A percentile compares a stretch with the other conserved stretches of the same genome.
Conservation (phyloP, 2,888 invertebrate genomes). For the Chymomyza amoena region DNA sequence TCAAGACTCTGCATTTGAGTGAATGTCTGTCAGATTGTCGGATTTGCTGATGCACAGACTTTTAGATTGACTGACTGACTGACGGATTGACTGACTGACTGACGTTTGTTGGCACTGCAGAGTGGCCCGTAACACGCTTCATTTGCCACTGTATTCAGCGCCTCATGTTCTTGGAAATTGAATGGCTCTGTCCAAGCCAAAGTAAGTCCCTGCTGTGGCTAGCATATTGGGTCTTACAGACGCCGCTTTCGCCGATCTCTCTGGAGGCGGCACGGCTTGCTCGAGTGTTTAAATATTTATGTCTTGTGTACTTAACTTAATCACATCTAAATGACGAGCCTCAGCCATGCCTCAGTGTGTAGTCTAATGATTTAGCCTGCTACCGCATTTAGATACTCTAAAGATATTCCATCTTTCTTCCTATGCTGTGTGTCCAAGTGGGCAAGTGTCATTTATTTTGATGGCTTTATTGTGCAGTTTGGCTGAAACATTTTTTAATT, state of each 20-base stretch:
- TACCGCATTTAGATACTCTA: slow-evolving; percentile 2
- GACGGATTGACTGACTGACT: not conserved
- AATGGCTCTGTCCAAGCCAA: not conserved
- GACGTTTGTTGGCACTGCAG: slow-evolving; percentile 1
- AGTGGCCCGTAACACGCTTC: slow-evolving; percentile 46
- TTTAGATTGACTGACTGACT: not conserved
- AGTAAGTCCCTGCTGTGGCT: slow-evolving; percentile 17
- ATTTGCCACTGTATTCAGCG: slow-evolving; percentile 28
- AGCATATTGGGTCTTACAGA: slow-evolving; percentile 12
- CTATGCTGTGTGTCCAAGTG: not conserved
- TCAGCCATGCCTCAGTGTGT: slow-evolving; percentile 31
- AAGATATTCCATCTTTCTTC: slow-evolving; percentile 16
- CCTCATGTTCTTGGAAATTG: not conserved
- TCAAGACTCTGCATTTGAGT: not conserved
- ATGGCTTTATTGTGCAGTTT: slow-evolving; percentile 60
- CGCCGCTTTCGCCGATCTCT: not conserved
- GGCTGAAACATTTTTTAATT: slow-evolving; percentile 55
- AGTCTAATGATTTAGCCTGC: slow-evolving; percentile 54
- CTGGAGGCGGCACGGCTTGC: not conserved
- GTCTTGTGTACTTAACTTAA: slow-evolving; percentile 73
- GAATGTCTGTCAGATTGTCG: not conserved
- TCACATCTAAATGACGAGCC: slow-evolving; percentile 63
- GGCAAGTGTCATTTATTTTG: slow-evolving; percentile 49
- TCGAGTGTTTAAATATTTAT: slow-evolving; percentile 68
- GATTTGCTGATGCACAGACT: not conserved